Base-by-base conservation (phyloP, 2,113 vertebrate species). In the Gobiocypris rarus region DNA sequence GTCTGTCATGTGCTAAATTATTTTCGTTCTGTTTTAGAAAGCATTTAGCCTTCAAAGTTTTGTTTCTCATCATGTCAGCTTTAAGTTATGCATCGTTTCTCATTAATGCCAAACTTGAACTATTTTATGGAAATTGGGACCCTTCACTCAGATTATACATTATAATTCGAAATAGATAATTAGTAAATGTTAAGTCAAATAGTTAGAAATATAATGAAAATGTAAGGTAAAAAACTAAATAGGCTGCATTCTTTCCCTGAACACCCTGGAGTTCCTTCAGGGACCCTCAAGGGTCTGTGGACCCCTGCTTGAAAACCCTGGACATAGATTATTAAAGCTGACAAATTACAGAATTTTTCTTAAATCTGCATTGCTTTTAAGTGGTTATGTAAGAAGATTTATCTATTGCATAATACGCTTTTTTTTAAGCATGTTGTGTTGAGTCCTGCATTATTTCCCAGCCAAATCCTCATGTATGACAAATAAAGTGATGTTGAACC, bases 381-480 rank as follows among this genome's bases (percentile, higher is more conserved):
- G 9, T 56, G 34, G 14, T 75, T 86, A 75, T 56, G 26, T 69
- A 75, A 74, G 54, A 74, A 63, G 48, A 48, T 83, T 67, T 69
- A 59, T 69, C 15, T 86, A 41, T 83, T 59, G 78, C 45, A 50
- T 81, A 48, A 79, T 77, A 75, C 38, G 14, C 34, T 78, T 31
- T 54, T 65, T 58, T 24, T 70, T 11, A 26, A 15, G n/a, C 56
- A 52, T 69, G 74, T 19, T 22, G 1, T 82, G 14, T n/a, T 28
- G 34, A 61, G 7, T 41, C 75, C 11, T 61, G 15, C 26, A 52
- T 10, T 19, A 43, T 63, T 67, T 81, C 10, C 50, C 38, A 19
- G 31, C 26, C 43, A 50, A 48, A 80, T 50, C 59, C 4, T 65
- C 15, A 22, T 52, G 61, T 11, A 45, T 28, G 56, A 78, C 76